Conservation (phyloP, 2,113 vertebrate species). For the Amphiprion ocellaris region DNA sequence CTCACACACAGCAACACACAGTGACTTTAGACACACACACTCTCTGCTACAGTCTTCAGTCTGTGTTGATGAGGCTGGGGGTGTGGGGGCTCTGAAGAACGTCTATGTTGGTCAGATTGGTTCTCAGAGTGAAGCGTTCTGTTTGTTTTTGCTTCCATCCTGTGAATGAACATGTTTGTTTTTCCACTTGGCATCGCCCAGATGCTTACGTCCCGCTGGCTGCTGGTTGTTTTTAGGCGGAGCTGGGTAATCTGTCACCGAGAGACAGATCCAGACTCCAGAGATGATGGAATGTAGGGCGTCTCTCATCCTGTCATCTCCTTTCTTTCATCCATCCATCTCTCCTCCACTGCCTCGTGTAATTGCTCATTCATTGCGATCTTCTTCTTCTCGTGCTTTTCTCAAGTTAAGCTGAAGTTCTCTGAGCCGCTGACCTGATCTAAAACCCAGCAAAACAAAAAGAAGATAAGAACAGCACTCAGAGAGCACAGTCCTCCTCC, state of each 20-base stretch:
- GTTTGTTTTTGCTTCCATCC: conserved; percentile 76
- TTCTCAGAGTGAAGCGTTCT: conserved; percentile 47
- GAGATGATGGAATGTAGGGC: conserved; percentile 53
- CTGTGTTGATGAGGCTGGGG: conserved; percentile 41
- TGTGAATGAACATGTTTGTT: conserved; percentile 77
- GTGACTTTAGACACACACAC: conserved; percentile 35
- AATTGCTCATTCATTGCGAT: conserved; percentile 8
- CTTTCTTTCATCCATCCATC: conserved; percentile 51
- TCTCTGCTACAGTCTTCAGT: conserved; percentile 57
- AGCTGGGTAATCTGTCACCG: conserved; percentile 63
- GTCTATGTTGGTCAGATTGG: conserved; percentile 61
- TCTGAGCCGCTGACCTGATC: conserved; percentile 48
- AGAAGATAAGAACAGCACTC: not conserved
- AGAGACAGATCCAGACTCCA: conserved; percentile 41
- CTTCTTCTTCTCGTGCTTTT: conserved; percentile 22
- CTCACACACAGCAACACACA: conserved; percentile 20
- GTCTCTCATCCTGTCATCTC: conserved; percentile 38
- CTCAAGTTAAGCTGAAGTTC: conserved; percentile 45
- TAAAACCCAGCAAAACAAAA: conserved; percentile 18
- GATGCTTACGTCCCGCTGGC: conserved; percentile 45
- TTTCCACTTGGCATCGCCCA: conserved; percentile 60
- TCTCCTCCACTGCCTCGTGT: conserved; percentile 13
- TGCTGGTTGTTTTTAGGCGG: conserved; percentile 60
- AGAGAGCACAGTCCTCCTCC: too few species aligned
- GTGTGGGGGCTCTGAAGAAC: conserved; percentile 25